These are phyloP conservation scores for Thalassaphorura encarpata DNA, from an alignment of 1,140 invertebrate genomes.

Conservation along the genomic window DNA sequence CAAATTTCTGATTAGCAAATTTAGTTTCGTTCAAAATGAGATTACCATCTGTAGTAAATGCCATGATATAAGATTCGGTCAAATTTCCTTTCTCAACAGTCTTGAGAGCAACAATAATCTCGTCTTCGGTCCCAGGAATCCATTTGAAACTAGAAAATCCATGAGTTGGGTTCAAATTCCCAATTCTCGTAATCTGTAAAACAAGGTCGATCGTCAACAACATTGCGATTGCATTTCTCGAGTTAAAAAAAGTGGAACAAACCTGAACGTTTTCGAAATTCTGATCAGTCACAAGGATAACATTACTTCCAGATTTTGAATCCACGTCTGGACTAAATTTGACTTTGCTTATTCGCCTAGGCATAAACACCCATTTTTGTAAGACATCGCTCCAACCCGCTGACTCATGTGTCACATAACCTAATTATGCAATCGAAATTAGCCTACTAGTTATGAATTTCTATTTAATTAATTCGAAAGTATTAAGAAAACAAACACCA, in stretches of 20 bases:
- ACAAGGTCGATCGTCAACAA: too few relatives aligned
- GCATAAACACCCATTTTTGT: conserved; percentile 87
- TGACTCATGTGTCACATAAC: conserved; percentile 95
- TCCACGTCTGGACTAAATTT: conserved; percentile 82
- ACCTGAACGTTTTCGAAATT: conserved; percentile 62
- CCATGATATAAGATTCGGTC: conserved; percentile 80
- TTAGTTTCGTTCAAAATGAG: conserved; percentile 72
- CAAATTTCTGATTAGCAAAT: conserved; percentile 82
- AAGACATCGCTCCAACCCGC: conserved; percentile 75
- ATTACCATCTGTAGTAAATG: conserved; percentile 72
- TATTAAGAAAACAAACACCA: too few relatives aligned
- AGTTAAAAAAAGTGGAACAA: too few relatives aligned
- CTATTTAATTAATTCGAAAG: neutral
- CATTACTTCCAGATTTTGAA: conserved; percentile 80
- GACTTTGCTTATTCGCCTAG: conserved; percentile 73
- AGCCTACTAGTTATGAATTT: too few relatives aligned
- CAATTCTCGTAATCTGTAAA: conserved; percentile 48
- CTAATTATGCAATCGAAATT: too few relatives aligned
- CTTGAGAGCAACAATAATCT: conserved; percentile 82
- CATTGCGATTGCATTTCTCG: too few relatives aligned
- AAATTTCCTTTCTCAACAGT: conserved; percentile 71
- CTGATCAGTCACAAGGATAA: conserved; percentile 73
- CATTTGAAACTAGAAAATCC: conserved; percentile 99
- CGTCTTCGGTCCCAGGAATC: conserved; percentile 77
- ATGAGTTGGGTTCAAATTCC: conserved; percentile 60